Percentiles rank a stretch among this genome's conserved stretches.
Conservation (phyloP, 2,888 invertebrate genomes). For the Sceliomorpha sp. region DNA sequence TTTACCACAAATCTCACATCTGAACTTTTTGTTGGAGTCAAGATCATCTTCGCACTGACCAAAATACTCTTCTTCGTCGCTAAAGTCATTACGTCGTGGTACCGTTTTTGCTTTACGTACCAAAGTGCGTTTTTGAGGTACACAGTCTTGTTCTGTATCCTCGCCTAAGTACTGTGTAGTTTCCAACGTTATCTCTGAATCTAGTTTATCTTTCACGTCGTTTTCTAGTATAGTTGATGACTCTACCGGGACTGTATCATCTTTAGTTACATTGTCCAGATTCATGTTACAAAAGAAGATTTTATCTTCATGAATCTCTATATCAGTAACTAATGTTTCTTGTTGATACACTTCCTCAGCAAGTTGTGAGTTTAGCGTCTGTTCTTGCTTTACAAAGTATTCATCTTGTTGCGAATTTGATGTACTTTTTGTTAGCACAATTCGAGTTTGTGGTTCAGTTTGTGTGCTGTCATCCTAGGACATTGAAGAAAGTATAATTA, state of each 20-base stretch:
- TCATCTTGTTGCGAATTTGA: conserved; percentile 58
- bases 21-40: conserved; percentile 65
- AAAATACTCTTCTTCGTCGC: conserved; percentile 68
- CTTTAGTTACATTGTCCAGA: conserved; percentile 52
- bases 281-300: conserved; percentile 64
- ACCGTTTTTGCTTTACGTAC: conserved; percentile 66
- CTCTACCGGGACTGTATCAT: not conserved
- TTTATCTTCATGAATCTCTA: conserved; percentile 61
- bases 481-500: no score
- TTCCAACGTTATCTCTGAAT: conserved; percentile 5
- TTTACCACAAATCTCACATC: conserved; percentile 72
- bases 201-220: conserved; percentile 48
- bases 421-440: conserved; percentile 65
- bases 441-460: conserved; percentile 69
- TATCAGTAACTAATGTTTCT: conserved; percentile 42
- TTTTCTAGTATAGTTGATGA: conserved; percentile 7
- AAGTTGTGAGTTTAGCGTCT: conserved; percentile 26
- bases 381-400: conserved; percentile 74
- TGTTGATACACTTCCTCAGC: conserved; percentile 64
- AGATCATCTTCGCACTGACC: conserved; percentile 62
- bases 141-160: conserved; percentile 17
- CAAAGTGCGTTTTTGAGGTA: conserved; percentile 63
- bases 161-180: conserved; percentile 12
- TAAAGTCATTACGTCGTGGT: conserved; percentile 62
- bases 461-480: conserved; percentile 75